phyloP scores from a whole-genome alignment of 2,888 invertebrate species.

The Drosophila prolongata region DNA sequence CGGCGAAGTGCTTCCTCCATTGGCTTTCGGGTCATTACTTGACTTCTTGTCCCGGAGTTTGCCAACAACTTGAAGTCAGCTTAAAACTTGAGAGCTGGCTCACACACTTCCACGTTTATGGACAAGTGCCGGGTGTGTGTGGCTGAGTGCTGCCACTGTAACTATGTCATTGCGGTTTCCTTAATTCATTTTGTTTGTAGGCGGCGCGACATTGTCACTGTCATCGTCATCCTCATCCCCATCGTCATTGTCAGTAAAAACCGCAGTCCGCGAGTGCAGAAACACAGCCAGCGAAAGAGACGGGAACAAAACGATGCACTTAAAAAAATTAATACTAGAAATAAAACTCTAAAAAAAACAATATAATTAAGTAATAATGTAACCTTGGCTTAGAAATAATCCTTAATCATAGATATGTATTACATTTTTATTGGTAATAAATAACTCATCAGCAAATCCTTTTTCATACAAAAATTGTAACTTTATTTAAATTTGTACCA shows the following conservation, averaged over 20 bases:
- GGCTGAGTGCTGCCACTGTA: conserved; percentile 52
- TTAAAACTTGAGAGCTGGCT: conserved; percentile 36
- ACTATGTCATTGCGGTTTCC: conserved; percentile 78
- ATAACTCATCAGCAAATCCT: too few relatives aligned
- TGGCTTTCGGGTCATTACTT: conserved; percentile 51
- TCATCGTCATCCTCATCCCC: conserved; percentile 37
- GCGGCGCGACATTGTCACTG: conserved; percentile 59
- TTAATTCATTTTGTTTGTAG: conserved; percentile 79
- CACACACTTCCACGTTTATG: conserved; percentile 21
- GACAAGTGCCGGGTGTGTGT: conserved; percentile 14
- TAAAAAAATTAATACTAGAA: not conserved
- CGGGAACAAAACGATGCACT: not conserved
- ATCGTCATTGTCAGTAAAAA: conserved; percentile 55
- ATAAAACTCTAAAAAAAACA: not conserved
- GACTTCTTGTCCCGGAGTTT: conserved; percentile 49
- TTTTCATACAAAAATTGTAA: too few relatives aligned
- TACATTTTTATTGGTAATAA: too few relatives aligned
- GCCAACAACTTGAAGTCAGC: conserved; percentile 43
- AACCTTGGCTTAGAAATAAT: too few relatives aligned
- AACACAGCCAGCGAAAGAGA: conserved; percentile 5
- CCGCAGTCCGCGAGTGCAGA: conserved; percentile 55
- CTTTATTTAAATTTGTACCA: not conserved
- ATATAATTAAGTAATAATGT: too few relatives aligned
- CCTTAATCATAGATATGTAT: too few relatives aligned
- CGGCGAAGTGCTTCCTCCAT: conserved; percentile 35